Percentiles rank a stretch among this genome's conserved stretches.
Conservation (phyloP, 2,113 vertebrate species). For the Gorsachius goisagi region DNA sequence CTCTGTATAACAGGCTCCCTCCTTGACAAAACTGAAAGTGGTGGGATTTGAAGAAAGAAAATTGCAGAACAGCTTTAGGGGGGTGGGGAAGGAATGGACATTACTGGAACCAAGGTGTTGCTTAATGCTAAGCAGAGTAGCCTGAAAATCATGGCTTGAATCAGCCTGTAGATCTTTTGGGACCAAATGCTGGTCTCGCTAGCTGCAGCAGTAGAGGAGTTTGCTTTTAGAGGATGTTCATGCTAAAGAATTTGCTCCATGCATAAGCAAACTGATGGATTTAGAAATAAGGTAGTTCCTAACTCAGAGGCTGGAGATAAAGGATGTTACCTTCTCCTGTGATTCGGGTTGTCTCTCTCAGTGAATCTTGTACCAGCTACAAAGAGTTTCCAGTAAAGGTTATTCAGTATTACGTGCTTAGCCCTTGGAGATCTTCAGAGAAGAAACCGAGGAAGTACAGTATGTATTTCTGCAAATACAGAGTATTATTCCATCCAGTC, state of each 20-base stretch:
- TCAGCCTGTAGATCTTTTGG: not conserved
- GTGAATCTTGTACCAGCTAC: not conserved
- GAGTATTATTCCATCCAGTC: not conserved
- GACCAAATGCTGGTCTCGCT: not conserved
- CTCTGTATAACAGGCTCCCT: not conserved
- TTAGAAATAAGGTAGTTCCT: not conserved
- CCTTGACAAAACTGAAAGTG: not conserved
- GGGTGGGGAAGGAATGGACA: not conserved
- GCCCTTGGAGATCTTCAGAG: not conserved
- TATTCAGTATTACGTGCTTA: not conserved
- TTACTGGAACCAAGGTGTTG: not conserved
- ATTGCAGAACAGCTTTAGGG: not conserved
- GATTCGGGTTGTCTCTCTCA: not conserved
- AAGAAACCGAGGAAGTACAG: not conserved
- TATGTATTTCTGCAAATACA: not conserved
- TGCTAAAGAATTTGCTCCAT: not conserved
- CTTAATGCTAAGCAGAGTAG: not conserved
- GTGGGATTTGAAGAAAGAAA: not conserved
- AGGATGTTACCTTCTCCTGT: not conserved
- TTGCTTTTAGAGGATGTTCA: not conserved
- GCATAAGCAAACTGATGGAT: not conserved
- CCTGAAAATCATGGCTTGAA: not conserved
- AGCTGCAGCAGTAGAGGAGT: not conserved
- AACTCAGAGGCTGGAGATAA: not conserved
- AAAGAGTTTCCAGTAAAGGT: not conserved